These are phyloP conservation scores for Melieria picta DNA, from an alignment of 2,888 invertebrate genomes.

Conservation along the genomic window DNA sequence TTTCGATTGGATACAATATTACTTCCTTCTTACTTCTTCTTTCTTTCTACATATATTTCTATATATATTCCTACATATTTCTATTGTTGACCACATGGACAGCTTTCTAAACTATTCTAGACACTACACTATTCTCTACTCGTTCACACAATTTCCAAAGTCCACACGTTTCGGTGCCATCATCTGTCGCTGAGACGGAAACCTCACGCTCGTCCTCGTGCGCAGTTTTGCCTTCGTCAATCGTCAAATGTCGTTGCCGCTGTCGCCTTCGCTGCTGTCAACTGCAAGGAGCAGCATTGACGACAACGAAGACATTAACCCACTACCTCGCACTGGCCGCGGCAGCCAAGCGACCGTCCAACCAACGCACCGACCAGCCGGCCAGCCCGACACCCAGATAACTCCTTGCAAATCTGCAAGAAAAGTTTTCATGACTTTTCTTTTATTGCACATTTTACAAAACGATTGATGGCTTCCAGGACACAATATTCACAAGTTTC, in stretches of 20 bases:
- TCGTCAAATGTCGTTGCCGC: constrained; percentile 54
- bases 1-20: too few species aligned
- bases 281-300: constrained; percentile 46
- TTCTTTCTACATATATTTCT: too few species aligned
- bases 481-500: constrained; percentile 61
- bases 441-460: constrained; percentile 63
- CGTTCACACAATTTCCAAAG: too few species aligned
- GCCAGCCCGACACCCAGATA: constrained; percentile 18
- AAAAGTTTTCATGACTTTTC: constrained; percentile 62
- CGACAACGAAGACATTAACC: constrained; percentile 42
- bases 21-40: too few species aligned
- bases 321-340: not conserved
- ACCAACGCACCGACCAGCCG: constrained; percentile 29
- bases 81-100: too few species aligned
- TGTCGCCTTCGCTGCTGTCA: constrained; percentile 51
- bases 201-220: constrained; percentile 1
- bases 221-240: constrained; percentile 55
- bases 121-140: too few species aligned
- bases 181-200: not conserved
- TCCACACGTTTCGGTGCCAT: too few species aligned
- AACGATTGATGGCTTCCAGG: constrained; percentile 64
- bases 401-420: constrained; percentile 53
- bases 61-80: too few species aligned
- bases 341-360: not conserved
- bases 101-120: too few species aligned